Conservation (phyloP, 2,888 invertebrate species). For the Pterostichus madidus region DNA sequence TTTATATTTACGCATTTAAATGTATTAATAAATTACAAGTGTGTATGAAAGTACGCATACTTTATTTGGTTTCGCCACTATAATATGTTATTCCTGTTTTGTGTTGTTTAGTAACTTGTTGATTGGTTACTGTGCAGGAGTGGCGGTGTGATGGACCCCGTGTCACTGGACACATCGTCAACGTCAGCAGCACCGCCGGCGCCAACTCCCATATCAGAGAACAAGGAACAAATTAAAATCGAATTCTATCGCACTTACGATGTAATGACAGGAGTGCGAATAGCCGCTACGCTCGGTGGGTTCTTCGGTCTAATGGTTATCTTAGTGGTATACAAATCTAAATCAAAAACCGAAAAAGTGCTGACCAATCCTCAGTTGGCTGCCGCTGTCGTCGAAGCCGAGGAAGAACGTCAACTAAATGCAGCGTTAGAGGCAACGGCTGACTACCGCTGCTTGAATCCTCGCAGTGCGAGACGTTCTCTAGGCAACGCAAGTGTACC, state of each 20-base stretch:
- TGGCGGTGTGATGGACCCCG: conserved; percentile 65
- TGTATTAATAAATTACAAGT: conserved; percentile 55
- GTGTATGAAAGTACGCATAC: background rate
- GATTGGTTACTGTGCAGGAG: conserved; percentile 40
- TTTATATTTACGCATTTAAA: conserved; percentile 47
- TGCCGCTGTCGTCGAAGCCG: conserved; percentile 85
- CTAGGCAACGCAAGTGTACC: conserved; percentile 73
- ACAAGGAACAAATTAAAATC: conserved; percentile 85
- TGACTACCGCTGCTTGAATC: conserved; percentile 79
- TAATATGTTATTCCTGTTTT: conserved; percentile 2
- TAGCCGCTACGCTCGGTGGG: conserved; percentile 94
- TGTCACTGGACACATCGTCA: conserved; percentile 61
- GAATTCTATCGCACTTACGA: conserved; percentile 95
- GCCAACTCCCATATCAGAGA: conserved; percentile 74
- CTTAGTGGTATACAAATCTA: conserved; percentile 94
- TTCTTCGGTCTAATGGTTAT: conserved; percentile 95
- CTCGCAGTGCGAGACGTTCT: conserved; percentile 76
- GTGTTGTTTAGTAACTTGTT: conserved; percentile 23
- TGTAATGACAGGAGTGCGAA: conserved; percentile 95
- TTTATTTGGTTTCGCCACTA: background rate
- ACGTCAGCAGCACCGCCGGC: conserved; percentile 67
- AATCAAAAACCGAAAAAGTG: conserved; percentile 87
- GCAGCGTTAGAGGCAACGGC: conserved; percentile 86
- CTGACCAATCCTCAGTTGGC: conserved; percentile 89
- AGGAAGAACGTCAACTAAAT: conserved; percentile 86